phyloP scores from a whole-genome alignment of 2,797 vertebrate species.

The Poecilia wingei region DNA sequence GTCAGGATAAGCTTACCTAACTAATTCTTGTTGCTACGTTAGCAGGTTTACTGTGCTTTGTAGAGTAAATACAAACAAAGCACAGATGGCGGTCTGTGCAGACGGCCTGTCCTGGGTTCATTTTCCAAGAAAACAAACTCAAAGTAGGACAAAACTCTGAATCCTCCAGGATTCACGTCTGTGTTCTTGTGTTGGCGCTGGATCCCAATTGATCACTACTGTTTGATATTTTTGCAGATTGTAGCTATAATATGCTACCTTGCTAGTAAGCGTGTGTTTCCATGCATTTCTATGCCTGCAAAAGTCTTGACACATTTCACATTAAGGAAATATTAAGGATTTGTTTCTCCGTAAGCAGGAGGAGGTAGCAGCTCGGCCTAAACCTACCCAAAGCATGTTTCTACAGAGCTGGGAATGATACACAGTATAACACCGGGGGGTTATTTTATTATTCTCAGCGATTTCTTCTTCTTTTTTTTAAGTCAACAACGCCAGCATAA shows the following conservation, averaged over 20 bases:
- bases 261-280: slow-evolving; percentile 37
- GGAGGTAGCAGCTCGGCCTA: slow-evolving; percentile 47
- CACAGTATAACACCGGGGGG: neutral
- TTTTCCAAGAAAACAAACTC: slow-evolving; percentile 17
- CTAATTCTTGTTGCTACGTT: slow-evolving; percentile 31
- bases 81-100: slow-evolving; percentile 41
- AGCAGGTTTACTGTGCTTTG: slow-evolving; percentile 63
- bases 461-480: slow-evolving; percentile 10
- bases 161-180: slow-evolving; percentile 15
- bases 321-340: slow-evolving; percentile 34
- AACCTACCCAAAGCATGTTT: slow-evolving; percentile 17
- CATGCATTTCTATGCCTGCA: slow-evolving; percentile 63
- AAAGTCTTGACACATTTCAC: slow-evolving; percentile 23
- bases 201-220: slow-evolving; percentile 25
- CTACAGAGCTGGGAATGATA: slow-evolving; percentile 12
- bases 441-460: slow-evolving; percentile 3
- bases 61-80: slow-evolving; percentile 42
- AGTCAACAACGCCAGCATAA: slow-evolving; percentile 11
- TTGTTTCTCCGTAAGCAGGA: slow-evolving; percentile 35
- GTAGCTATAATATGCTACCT: slow-evolving; percentile 44
- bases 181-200: slow-evolving; percentile 14
- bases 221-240: slow-evolving; percentile 36
- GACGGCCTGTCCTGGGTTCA: slow-evolving; percentile 18
- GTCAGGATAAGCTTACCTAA: slow-evolving; percentile 34
- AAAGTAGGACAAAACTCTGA: slow-evolving; percentile 25